Percentiles rank a stretch among this genome's conserved stretches.
These are phyloP conservation scores for Fissipunctia ypsillon DNA, from an alignment of 2,888 invertebrate species.

Conservation along the genomic window DNA sequence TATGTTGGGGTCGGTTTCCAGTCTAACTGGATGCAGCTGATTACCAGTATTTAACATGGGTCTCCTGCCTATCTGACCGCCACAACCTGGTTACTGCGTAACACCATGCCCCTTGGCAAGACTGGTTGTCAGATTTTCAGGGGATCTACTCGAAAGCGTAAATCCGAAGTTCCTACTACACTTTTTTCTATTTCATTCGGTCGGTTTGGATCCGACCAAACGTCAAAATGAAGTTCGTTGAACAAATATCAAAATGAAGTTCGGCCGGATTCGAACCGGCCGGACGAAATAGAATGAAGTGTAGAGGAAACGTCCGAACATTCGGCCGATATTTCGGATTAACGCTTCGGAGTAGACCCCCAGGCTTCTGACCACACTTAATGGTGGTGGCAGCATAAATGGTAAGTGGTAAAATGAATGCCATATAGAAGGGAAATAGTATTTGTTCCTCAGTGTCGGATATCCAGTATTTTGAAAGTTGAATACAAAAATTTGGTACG, in stretches of 20 bases:
- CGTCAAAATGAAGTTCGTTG: too few species aligned
- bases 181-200: too few species aligned
- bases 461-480: not conserved
- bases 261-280: too few species aligned
- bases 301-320: too few species aligned
- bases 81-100: not conserved
- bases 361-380: not conserved
- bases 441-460: not conserved
- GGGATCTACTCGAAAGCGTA: too few species aligned
- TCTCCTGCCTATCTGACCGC: too few species aligned
- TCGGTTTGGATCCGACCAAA: too few species aligned
- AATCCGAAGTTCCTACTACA: too few species aligned
- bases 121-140: not conserved
- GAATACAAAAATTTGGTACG: not conserved
- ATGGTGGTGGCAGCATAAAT: not conserved
- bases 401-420: not conserved
- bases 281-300: too few species aligned
- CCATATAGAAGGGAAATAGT: not conserved
- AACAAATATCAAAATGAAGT: too few species aligned
- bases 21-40: not conserved
- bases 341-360: too few species aligned
- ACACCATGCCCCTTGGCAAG: not conserved
- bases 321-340: too few species aligned
- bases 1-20: not conserved
- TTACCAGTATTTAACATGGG: not conserved